These are phyloP conservation scores for Electrona antarctica DNA, from an alignment of 2,113 vertebrate genomes.

Conservation along the genomic window DNA sequence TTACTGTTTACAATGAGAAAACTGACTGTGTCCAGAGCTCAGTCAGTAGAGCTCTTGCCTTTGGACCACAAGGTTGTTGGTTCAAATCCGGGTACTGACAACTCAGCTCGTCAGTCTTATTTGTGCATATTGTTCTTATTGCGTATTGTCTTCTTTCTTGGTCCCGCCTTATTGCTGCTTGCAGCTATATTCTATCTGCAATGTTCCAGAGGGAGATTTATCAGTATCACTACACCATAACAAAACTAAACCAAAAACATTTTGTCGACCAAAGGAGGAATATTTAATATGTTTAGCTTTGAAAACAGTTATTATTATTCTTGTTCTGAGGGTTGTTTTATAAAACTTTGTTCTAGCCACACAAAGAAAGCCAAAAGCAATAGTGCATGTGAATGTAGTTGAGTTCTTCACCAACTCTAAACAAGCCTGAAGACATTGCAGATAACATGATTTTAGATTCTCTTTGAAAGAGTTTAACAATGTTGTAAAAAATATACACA, in stretches of 20 bases:
- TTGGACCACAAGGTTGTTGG: no score
- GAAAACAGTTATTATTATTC: conserved; percentile 70
- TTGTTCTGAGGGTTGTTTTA: conserved; percentile 67
- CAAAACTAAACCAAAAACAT: conserved; percentile 55
- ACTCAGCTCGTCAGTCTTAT: no score
- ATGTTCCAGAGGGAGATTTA: conserved; percentile 56
- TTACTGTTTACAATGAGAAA: no score
- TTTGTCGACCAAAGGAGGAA: conserved; percentile 72
- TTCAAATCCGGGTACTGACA: no score
- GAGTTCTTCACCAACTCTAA: conserved; percentile 38
- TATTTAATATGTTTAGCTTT: conserved; percentile 78
- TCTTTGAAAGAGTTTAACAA: conserved; percentile 76
- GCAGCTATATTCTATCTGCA: conserved; percentile 25
- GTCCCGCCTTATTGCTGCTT: no score
- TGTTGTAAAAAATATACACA: conserved; percentile 65
- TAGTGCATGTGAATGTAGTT: conserved; percentile 39
- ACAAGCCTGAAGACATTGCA: conserved; percentile 67
- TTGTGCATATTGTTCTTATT: no score
- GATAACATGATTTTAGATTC: conserved; percentile 70
- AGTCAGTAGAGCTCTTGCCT: no score
- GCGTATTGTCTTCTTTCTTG: no score
- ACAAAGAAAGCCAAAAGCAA: conserved; percentile 66
- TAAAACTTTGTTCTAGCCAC: conserved; percentile 61
- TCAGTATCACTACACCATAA: conserved; percentile 44
- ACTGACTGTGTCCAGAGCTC: no score